These are phyloP conservation scores for Drosophila ustulata DNA, from an alignment of 2,888 invertebrate genomes.

Conservation along the genomic window DNA sequence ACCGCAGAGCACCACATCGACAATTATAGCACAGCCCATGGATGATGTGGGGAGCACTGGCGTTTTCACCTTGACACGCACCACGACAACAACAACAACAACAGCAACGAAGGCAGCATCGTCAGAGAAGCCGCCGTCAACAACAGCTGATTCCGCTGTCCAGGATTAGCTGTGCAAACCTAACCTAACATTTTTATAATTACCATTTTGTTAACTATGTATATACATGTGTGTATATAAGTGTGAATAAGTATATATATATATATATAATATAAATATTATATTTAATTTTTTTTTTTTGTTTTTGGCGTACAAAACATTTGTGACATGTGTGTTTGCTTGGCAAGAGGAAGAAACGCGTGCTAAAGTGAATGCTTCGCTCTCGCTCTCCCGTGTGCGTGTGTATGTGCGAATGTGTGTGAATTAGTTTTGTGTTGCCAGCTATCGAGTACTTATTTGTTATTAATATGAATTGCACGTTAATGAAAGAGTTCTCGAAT, in stretches of 20 bases:
- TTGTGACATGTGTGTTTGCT: constrained; percentile 54
- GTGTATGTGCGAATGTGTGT: constrained; percentile 16
- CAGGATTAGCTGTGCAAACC: constrained; percentile 29
- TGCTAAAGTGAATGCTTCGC: neutral
- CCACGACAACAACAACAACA: constrained; percentile 45
- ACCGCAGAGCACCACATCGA: constrained; percentile 79
- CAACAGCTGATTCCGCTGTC: constrained; percentile 23
- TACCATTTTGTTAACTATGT: constrained; percentile 11
- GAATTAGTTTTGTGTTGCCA: constrained; percentile 28
- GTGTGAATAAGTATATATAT: constrained; percentile 22
- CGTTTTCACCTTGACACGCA: constrained; percentile 71
- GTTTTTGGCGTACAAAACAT: constrained; percentile 38
- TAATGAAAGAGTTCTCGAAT: constrained; percentile 5
- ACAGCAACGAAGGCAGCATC: constrained; percentile 27
- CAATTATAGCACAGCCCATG: constrained; percentile 79
- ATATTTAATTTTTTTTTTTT: constrained; percentile 23
- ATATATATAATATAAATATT: constrained; percentile 13
- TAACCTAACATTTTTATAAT: constrained; percentile 11
- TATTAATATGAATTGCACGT: constrained; percentile 19
- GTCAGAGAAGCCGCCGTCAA: constrained; percentile 7
- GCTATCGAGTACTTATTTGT: constrained; percentile 24
- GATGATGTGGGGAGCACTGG: constrained; percentile 71
- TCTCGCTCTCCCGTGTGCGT: neutral
- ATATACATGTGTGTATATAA: constrained; percentile 20
- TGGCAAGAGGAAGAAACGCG: constrained; percentile 20